These are phyloP conservation scores for Agriotes lineatus DNA, from an alignment of 2,888 invertebrate genomes.

Conservation along the genomic window DNA sequence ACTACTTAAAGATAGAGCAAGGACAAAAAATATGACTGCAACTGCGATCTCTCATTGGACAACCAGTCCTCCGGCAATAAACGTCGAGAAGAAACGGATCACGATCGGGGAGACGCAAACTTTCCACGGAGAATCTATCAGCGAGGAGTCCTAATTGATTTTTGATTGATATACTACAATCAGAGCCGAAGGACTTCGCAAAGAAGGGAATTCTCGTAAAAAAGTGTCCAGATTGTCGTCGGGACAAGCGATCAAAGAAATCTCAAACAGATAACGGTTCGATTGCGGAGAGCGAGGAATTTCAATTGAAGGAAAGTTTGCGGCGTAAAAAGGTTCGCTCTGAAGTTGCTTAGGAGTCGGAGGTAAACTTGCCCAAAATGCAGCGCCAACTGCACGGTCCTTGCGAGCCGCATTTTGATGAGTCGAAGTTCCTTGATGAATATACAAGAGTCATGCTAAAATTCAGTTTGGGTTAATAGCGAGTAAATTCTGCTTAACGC, in stretches of 20 bases:
- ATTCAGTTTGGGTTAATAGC: constrained; percentile 14
- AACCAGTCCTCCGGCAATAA: no score
- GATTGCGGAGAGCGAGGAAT: constrained; percentile 20
- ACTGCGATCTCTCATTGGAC: no score
- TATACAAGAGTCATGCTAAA: constrained; percentile 9
- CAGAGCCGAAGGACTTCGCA: constrained; percentile 3
- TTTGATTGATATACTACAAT: constrained; percentile 30
- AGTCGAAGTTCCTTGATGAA: neutral
- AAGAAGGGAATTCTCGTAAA: constrained; percentile 15
- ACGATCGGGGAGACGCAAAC: neutral
- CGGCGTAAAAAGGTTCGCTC: constrained; percentile 8
- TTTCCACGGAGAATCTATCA: neutral
- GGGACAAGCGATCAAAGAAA: constrained; percentile 25
- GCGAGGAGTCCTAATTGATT: constrained; percentile 22
- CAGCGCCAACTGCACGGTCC: neutral
- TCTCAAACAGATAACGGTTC: constrained; percentile 17
- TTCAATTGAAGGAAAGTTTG: constrained; percentile 10
- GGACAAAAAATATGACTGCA: no score
- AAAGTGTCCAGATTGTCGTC: constrained; percentile 33
- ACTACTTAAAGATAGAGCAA: no score
- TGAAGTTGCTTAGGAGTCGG: constrained; percentile 1
- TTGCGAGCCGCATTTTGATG: constrained; percentile 4
- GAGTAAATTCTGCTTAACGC: constrained; percentile 17
- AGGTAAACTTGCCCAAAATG: neutral
- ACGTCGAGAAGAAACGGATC: neutral